Base-by-base conservation (phyloP, 2,113 vertebrate genomes). In the Pongo pygmaeus region DNA sequence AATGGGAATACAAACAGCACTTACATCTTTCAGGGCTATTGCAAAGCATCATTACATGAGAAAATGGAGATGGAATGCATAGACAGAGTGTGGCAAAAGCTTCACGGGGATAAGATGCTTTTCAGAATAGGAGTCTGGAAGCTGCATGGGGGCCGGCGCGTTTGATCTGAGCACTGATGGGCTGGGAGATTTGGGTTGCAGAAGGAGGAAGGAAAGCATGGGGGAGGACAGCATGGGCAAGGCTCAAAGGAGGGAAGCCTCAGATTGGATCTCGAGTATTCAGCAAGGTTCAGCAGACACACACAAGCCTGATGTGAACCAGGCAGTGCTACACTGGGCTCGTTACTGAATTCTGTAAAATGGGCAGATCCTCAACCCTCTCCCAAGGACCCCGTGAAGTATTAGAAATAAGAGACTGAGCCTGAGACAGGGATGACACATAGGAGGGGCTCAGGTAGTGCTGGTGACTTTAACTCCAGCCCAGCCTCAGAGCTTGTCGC, bases 101-200 rank as follows among this genome's bases (percentile, higher is more conserved):
- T 32, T 70, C 64, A 10, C 2, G 8, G 9, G 67, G 50, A 12
- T 25, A 32, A 55, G 72, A 40, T 13, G 13, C 70, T 35, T 35
- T 55, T 40, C 11, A 67, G 38, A 75, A 61, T 4, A 64, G 35
- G 16, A 32, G 35, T 40, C 50, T 27, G 61, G 48, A 27, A 32
- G 16, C 16, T 22, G 18, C 16, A 13, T 4, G 61, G 69, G 85
- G 57, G 14, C 3, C 0, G 8, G 79, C 25, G 1, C 0, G 1
- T 35, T 32, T 27, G n/a, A 84, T 59, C 72, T 14, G 43, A 59
- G 48, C 83, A 46, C 11, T 30, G 48, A 43, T 18, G 18, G 11
- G 35, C 75, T 9, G 2, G 35, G 32, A 55, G 59, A 38, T 48
- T 2, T 32, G 11, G 25, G 52, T 16, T 40, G 32, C 50, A 50